Percentiles rank a stretch among this genome's conserved stretches.
Evolutionary conservation across 2,888 invertebrate species (phyloP).

Genomic region (Agrotis puta): DNA sequence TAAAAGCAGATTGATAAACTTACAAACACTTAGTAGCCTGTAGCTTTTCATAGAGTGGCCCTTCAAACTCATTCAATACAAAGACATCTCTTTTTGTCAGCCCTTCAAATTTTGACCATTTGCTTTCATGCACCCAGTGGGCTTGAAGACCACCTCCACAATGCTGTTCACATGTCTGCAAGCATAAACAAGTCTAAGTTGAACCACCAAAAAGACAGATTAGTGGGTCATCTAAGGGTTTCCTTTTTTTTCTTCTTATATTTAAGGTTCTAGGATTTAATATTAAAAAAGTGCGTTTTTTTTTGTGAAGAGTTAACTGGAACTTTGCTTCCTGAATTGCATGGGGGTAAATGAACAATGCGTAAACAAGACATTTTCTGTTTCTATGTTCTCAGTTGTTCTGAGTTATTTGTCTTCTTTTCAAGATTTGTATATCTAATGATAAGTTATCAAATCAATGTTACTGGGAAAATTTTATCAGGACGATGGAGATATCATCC

Average conservation of each 20-base stretch:
- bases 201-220: no score
- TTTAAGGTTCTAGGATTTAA: no score
- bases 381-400: not conserved
- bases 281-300: not conserved
- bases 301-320: not conserved
- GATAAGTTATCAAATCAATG: not conserved
- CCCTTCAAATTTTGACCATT: conserved; percentile 91
- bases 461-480: conserved; percentile 1
- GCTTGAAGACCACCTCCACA: conserved; percentile 89
- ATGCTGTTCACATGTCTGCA: conserved; percentile 91
- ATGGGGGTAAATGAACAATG: not conserved
- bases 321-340: not conserved
- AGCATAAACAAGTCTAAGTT: conserved; percentile 5
- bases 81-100: conserved; percentile 93
- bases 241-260: no score
- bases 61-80: conserved; percentile 95
- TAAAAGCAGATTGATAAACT: conserved; percentile 77
- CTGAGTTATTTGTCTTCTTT: not conserved
- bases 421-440: not conserved
- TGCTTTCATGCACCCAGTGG: conserved; percentile 92
- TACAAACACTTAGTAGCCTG: conserved; percentile 93
- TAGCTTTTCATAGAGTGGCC: conserved; percentile 93
- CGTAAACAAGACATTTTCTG: not conserved
- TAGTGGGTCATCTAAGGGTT: no score
- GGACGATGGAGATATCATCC: not conserved